Evolutionary conservation across 2,797 vertebrate genomes (phyloP).

Genomic region (Halcyon chelicuti): DNA sequence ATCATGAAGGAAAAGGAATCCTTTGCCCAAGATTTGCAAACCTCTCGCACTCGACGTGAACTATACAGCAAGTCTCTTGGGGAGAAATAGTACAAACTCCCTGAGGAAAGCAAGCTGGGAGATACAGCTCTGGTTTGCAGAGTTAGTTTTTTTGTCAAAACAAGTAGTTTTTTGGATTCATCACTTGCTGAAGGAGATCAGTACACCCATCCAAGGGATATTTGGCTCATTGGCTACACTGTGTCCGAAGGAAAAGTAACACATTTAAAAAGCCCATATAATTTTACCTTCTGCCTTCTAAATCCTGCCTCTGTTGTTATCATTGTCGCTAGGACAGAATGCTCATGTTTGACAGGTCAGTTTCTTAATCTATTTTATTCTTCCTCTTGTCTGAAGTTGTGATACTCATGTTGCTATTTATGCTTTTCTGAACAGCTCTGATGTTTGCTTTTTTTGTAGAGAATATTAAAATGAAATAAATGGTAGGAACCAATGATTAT

Average conservation of each 20-base stretch:
- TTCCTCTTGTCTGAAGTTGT: background rate
- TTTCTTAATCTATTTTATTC: background rate
- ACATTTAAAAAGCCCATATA: fast-evolving
- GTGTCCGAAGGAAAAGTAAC: background rate
- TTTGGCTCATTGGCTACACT: background rate
- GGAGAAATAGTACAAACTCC: background rate
- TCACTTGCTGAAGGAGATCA: background rate
- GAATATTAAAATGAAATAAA: background rate
- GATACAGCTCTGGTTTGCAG: background rate
- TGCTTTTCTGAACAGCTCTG: background rate
- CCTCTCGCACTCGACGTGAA: background rate
- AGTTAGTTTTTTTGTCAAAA: background rate
- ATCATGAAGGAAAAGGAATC: background rate
- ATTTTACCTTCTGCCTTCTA: background rate
- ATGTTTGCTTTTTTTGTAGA: background rate
- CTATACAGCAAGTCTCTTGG: background rate
- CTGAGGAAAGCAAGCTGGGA: slow-evolving; percentile 5
- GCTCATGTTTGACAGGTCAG: background rate
- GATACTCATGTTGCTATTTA: background rate
- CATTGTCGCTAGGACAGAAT: background rate
- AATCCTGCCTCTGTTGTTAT: background rate
- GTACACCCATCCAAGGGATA: background rate
- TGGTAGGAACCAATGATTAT: background rate
- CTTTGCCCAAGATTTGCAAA: background rate
- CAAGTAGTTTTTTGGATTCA: background rate